These are phyloP conservation scores for Melanophora roralis DNA, from an alignment of 2,888 invertebrate species.

Conservation along the genomic window DNA sequence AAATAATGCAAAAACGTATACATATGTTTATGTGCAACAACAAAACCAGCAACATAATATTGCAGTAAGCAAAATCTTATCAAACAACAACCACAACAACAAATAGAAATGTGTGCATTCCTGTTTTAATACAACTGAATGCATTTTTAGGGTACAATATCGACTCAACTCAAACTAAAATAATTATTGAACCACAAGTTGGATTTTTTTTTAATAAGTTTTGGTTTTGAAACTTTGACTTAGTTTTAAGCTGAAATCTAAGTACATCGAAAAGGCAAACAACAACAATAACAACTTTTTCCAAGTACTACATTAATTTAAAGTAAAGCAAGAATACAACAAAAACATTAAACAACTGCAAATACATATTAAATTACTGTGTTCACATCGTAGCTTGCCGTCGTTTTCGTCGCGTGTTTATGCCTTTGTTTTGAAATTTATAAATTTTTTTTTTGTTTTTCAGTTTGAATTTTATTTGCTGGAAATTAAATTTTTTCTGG, in stretches of 20 bases:
- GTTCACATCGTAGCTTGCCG: conserved; percentile 18
- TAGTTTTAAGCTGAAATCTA: conserved; percentile 34
- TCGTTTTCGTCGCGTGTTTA: conserved; percentile 55
- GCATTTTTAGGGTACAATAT: conserved; percentile 54
- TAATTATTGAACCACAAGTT: conserved; percentile 46
- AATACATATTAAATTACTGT: background rate
- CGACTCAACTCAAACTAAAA: conserved; percentile 33
- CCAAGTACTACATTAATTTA: conserved; percentile 45
- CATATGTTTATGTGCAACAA: conserved; percentile 23
- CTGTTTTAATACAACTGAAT: conserved; percentile 60
- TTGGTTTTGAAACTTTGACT: conserved; percentile 26
- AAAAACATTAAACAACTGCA: conserved; percentile 4
- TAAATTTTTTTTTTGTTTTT: background rate
- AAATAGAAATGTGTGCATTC: conserved; percentile 27
- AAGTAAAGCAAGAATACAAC: conserved; percentile 29
- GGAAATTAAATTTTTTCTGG: background rate
- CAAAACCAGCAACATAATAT: background rate
- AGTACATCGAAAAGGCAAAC: conserved; percentile 20
- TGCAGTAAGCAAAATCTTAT: conserved; percentile 13
- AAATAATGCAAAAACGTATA: background rate
- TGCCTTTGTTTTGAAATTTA: conserved; percentile 48
- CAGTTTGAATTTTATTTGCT: conserved; percentile 25
- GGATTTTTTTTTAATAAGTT: conserved; percentile 13
- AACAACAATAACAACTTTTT: conserved; percentile 9
- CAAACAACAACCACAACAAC: background rate